Conservation (phyloP, 2,888 invertebrate species). For the Alcis repandata region DNA sequence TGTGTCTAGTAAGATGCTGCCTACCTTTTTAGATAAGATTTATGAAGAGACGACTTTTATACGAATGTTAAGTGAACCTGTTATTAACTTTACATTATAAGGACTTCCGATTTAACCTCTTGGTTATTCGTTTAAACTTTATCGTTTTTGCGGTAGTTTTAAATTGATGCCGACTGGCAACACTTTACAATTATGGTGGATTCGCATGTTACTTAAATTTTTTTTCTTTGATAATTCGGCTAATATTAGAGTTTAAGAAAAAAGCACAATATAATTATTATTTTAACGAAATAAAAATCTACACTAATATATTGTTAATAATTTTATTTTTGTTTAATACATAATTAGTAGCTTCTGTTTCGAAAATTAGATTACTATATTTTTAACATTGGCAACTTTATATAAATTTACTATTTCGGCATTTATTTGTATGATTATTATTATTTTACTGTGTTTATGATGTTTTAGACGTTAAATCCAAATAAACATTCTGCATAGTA, state of each 20-base stretch:
- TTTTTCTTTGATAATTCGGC: slow-evolving; percentile 75
- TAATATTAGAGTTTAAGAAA: slow-evolving; percentile 81
- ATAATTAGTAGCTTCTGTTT: slow-evolving; percentile 64
- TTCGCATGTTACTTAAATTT: slow-evolving; percentile 52
- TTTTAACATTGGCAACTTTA: slow-evolving; percentile 75
- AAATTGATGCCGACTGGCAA: slow-evolving; percentile 60
- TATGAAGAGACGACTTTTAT: slow-evolving; percentile 86
- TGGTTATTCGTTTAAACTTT: slow-evolving; percentile 60
- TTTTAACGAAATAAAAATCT: slow-evolving; percentile 73
- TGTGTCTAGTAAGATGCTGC: slow-evolving; percentile 70
- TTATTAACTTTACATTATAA: slow-evolving; percentile 82
- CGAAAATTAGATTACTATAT: slow-evolving; percentile 62
- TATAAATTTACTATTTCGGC: slow-evolving; percentile 71
- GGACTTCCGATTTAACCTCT: slow-evolving; percentile 82
- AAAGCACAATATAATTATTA: slow-evolving; percentile 78
- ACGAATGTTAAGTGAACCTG: slow-evolving; percentile 85
- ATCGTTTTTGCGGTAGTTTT: slow-evolving; percentile 53
- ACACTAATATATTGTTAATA: slow-evolving; percentile 85
- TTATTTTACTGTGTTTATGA: slow-evolving; percentile 76
- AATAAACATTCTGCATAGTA: slow-evolving; percentile 86
- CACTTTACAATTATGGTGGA: slow-evolving; percentile 53
- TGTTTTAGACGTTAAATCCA: slow-evolving; percentile 84
- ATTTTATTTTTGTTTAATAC: slow-evolving; percentile 80
- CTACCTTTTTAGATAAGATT: slow-evolving; percentile 85
- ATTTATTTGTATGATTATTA: slow-evolving; percentile 81